Conservation (phyloP, 1,140 invertebrate genomes). For the Eupristina koningsbergeri region DNA sequence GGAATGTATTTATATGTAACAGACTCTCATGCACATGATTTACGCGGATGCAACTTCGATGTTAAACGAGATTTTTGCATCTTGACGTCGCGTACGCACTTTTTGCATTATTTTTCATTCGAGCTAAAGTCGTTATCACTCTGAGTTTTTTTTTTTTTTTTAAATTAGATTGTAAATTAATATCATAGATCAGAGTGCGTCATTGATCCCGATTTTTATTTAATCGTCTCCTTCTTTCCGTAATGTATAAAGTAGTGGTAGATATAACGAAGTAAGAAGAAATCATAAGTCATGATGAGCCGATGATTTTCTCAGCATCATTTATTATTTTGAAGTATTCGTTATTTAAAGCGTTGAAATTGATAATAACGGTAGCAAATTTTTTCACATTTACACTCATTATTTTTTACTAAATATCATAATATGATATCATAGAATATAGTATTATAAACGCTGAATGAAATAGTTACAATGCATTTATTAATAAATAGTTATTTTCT, state of each 20-base stretch:
- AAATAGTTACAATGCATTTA: background rate
- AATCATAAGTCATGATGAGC: background rate
- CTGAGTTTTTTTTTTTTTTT: background rate
- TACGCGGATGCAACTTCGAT: background rate
- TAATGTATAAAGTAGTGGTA: background rate
- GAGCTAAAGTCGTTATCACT: background rate
- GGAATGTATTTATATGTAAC: slow-evolving; percentile 1
- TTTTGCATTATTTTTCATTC: slow-evolving; percentile 6
- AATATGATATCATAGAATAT: too few relatives aligned
- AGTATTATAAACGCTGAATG: background rate
- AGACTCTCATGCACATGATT: background rate
- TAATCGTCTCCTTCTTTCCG: background rate
- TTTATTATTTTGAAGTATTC: background rate
- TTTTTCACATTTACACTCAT: background rate
- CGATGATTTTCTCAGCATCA: background rate
- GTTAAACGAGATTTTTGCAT: background rate
- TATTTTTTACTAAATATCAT: background rate
- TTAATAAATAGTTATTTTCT: background rate
- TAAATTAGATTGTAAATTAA: background rate
- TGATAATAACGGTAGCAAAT: background rate
- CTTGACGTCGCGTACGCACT: background rate
- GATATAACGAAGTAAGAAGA: background rate
- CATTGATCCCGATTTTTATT: background rate
- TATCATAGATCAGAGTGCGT: background rate
- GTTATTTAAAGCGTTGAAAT: background rate